These are phyloP conservation scores for Agapostemon virescens DNA, from an alignment of 2,888 invertebrate genomes.

Conservation along the genomic window DNA sequence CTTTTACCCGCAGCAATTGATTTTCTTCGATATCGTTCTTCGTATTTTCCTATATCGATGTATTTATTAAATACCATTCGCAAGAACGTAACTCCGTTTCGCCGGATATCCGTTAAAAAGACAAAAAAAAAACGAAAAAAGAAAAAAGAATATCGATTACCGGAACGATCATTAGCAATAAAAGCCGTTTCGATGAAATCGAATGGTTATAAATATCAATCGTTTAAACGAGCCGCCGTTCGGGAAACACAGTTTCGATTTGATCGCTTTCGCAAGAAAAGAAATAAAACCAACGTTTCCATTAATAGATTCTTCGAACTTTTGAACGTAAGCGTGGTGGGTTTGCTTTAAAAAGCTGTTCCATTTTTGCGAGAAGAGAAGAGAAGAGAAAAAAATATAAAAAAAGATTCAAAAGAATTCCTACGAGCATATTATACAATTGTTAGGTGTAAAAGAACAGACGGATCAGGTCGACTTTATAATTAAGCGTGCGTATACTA, in stretches of 20 bases:
- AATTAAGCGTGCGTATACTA: conserved; percentile 17
- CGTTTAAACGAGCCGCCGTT: background rate
- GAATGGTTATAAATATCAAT: background rate
- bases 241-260: background rate
- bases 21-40: background rate
- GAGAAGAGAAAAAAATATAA: no score
- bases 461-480: background rate
- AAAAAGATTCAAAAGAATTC: background rate
- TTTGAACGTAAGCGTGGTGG: background rate
- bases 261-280: background rate
- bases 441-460: background rate
- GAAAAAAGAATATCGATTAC: no score
- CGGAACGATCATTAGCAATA: background rate
- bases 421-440: conserved; percentile 11
- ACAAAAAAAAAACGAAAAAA: no score
- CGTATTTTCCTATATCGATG: background rate
- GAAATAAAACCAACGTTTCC: conserved; percentile 1
- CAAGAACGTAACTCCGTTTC: background rate
- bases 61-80: background rate
- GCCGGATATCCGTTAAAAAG: background rate
- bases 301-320: background rate
- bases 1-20: background rate
- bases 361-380: background rate
- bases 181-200: background rate
- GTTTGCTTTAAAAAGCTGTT: background rate